Percentiles rank a stretch among this genome's conserved stretches.
Evolutionary conservation across 2,113 vertebrate genomes (phyloP).

Genomic region (Morone saxatilis): DNA sequence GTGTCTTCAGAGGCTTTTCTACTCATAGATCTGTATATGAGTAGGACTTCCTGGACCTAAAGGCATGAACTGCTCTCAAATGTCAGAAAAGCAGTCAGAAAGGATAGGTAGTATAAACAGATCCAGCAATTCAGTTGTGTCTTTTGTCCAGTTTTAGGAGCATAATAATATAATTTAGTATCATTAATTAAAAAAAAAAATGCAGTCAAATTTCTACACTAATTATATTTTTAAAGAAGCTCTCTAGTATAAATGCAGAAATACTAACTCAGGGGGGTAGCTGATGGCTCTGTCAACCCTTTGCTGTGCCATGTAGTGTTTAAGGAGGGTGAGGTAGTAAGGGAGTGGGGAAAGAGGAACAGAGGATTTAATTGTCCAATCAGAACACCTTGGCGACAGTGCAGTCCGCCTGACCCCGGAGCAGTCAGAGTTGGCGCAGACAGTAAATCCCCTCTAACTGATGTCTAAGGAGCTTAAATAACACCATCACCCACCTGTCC

Average conservation of each 20-base stretch:
- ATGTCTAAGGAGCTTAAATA: slow-evolving; percentile 42
- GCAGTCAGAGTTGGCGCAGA: slow-evolving; percentile 40
- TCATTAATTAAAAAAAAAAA: background rate
- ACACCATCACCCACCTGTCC: slow-evolving; percentile 18
- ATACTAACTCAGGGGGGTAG: slow-evolving; percentile 82
- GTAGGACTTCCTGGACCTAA: slow-evolving; percentile 50
- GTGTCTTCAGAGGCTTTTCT: slow-evolving; percentile 37
- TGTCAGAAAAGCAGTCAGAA: slow-evolving; percentile 34
- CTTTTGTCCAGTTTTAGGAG: slow-evolving; percentile 38
- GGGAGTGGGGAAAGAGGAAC: slow-evolving; percentile 55
- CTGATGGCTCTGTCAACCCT: slow-evolving; percentile 80
- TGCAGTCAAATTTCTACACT: slow-evolving; percentile 24
- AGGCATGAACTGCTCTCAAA: slow-evolving; percentile 50
- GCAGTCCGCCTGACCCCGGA: slow-evolving; percentile 36
- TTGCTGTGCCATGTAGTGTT: slow-evolving; percentile 71
- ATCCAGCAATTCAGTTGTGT: slow-evolving; percentile 37
- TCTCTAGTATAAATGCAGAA: slow-evolving; percentile 26
- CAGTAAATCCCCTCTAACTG: slow-evolving; percentile 45
- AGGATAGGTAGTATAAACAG: background rate
- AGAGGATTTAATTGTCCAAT: slow-evolving; percentile 49
- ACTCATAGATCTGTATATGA: slow-evolving; percentile 57
- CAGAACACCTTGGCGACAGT: slow-evolving; percentile 43
- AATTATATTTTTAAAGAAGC: slow-evolving; percentile 33
- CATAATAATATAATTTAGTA: slow-evolving; percentile 2
- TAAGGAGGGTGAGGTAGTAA: slow-evolving; percentile 72